Base-by-base conservation (phyloP, 2,797 vertebrate genomes). In the Ficedula albicollis region DNA sequence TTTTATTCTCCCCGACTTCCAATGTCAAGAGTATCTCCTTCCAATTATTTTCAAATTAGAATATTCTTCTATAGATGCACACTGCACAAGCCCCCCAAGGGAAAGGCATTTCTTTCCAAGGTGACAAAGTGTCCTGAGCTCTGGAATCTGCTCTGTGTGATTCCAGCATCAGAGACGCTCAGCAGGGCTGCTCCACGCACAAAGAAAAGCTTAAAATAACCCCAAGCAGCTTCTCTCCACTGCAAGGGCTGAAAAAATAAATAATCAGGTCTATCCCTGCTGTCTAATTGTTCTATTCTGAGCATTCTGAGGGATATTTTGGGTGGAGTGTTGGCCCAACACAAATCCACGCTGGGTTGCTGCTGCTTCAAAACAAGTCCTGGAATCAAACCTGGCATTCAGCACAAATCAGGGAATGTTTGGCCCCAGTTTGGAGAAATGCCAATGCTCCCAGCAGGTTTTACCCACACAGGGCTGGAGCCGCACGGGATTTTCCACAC, bases 41-140 rank as follows among this genome's bases (percentile, higher is more conserved):
- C 38, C 87, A 91, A 73, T 95, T 96, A 94, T 94, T 96, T 94
- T 91, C 59, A 79, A 87, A 74, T 93, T 59, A 73, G 84, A 88
- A 66, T 56, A 19, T 92, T 52, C 36, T 75, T 69, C 60, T 36
- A 17, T 54, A 11, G 20, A 26, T 6, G 29, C 21, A 7, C 52
- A 25, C 9, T 64, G 51, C 26, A 22, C 36, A 38, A 10, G 46
- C 74, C 36, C 76, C 51, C 34, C 30, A 27, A 51, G 34, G 78
- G 55, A n/a, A 44, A 62, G 58, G 43, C 15, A 5, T 73, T 89
- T 62, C 92, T 92, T 90, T 43, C 69, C 36, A 92, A 89, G 82
- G 27, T 91, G 70, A 94, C 87, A 85, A 95, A 96, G 82, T 49
- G 39, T 32, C 86, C 74, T 29, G 72, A 90, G 86, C 60, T 92